Conservation (phyloP, 2,113 vertebrate genomes). For the Limnothrissa miodon region DNA sequence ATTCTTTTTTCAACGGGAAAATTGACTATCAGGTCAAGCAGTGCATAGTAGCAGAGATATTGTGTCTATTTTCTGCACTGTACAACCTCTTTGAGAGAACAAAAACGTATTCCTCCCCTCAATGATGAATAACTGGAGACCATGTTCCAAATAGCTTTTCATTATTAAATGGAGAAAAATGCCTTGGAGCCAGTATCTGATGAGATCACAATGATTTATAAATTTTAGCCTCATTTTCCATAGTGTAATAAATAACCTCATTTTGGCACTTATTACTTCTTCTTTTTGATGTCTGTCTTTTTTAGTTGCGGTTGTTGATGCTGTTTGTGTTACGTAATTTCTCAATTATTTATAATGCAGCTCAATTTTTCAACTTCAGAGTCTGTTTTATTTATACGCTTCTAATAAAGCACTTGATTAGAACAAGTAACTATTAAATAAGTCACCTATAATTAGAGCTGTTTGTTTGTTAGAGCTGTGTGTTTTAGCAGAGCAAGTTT, state of each 20-base stretch:
- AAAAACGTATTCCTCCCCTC: not conserved
- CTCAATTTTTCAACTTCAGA: too few species aligned
- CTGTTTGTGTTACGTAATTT: too few species aligned
- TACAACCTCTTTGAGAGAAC: not conserved
- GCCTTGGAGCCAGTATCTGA: not conserved
- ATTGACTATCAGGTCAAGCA: not conserved
- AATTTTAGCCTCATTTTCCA: not conserved
- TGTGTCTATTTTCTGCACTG: not conserved
- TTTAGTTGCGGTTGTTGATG: too few species aligned
- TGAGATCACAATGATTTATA: not conserved
- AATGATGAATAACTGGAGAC: not conserved
- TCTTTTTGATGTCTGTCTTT: not conserved
- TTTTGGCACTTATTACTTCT: not conserved
- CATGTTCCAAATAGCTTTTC: not conserved
- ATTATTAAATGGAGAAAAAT: not conserved
- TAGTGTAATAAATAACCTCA: not conserved
- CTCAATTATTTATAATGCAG: too few species aligned
- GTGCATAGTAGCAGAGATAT: not conserved
- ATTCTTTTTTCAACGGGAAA: not conserved
- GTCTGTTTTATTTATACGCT: too few species aligned
- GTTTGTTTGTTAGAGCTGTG: too few species aligned
- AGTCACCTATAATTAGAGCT: too few species aligned
- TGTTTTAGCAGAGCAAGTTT: too few species aligned
- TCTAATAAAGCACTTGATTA: too few species aligned
- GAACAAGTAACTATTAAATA: too few species aligned